phyloP scores from a whole-genome alignment of 64 coral and sea anemone species.

The Montipora capricornis region DNA sequence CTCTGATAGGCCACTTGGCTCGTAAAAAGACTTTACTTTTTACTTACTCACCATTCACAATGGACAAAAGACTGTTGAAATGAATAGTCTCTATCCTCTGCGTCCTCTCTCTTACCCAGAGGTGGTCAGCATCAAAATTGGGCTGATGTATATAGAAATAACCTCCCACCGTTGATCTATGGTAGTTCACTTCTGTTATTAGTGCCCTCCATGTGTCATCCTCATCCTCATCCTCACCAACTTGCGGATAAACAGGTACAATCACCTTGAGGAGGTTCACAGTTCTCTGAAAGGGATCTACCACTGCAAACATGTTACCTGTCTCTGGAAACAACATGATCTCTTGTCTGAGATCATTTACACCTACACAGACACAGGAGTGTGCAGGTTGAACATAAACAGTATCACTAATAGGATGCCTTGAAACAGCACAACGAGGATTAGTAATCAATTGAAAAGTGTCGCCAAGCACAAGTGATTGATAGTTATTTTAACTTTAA shows the following conservation, averaged over 20 bases:
- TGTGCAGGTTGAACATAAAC: slow-evolving; percentile 26
- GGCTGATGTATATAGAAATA: neutral
- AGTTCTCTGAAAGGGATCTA: slow-evolving; percentile 8
- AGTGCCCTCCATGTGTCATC: slow-evolving; percentile 13
- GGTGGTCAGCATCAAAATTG: neutral
- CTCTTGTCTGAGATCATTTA: slow-evolving; percentile 19
- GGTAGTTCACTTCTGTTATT: slow-evolving; percentile 1
- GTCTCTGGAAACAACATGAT: slow-evolving; percentile 61
- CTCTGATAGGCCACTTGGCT: too few species aligned
- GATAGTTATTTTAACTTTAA: slow-evolving; percentile 9
- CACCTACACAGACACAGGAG: neutral
- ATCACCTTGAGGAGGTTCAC: slow-evolving; percentile 27
- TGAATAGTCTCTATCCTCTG: slow-evolving; percentile 36
- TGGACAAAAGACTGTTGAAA: slow-evolving; percentile 12
- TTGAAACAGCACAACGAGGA: neutral
- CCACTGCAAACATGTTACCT: slow-evolving; percentile 16
- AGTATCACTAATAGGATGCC: slow-evolving; percentile 57
- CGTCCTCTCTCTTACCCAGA: slow-evolving; percentile 46
- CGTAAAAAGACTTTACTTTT: too few species aligned
- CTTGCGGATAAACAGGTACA: slow-evolving; percentile 35
- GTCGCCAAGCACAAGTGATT: neutral
- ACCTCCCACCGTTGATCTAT: neutral
- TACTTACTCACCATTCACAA: neutral
- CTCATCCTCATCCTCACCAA: slow-evolving; percentile 24
- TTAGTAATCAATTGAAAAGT: slow-evolving; percentile 1